Evolutionary conservation across 2,888 invertebrate species (phyloP).

Genomic region (Drosophila eohydei): DNA sequence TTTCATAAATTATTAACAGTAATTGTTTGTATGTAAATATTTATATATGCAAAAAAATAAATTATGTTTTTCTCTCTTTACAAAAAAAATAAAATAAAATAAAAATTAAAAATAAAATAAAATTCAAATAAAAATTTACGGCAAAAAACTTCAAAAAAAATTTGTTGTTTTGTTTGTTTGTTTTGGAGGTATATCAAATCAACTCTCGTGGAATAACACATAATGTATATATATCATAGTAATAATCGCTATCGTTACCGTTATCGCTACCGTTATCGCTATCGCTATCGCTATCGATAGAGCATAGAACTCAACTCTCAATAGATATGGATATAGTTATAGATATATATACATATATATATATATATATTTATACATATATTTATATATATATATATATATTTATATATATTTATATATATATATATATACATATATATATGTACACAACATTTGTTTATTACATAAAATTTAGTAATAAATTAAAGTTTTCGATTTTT

Average conservation of each 20-base stretch:
- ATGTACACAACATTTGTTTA: conserved; percentile 57
- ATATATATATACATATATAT: background rate
- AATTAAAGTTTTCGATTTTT: conserved; percentile 34
- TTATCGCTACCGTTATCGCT: conserved; percentile 21
- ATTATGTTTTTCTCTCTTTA: conserved; percentile 57
- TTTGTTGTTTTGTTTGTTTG: conserved; percentile 28
- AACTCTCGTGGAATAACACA: conserved; percentile 27
- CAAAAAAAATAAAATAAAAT: conserved; percentile 23
- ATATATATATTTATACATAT: background rate
- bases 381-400: background rate
- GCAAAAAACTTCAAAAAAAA: conserved; percentile 9
- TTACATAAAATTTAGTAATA: conserved; percentile 61
- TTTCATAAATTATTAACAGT: conserved; percentile 76
- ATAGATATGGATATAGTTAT: background rate
- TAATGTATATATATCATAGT: conserved; percentile 1
- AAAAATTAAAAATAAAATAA: conserved; percentile 13
- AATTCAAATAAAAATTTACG: conserved; percentile 16
- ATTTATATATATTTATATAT: background rate
- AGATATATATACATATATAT: background rate
- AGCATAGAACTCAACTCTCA: conserved; percentile 10
- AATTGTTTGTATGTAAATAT: conserved; percentile 56
- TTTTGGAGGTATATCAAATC: conserved; percentile 68
- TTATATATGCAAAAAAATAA: conserved; percentile 60
- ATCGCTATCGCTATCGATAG: conserved; percentile 31
- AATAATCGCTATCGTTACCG: conserved; percentile 22